Evolutionary conservation across 1,140 invertebrate species (phyloP).

Genomic region (Saxidomus purpurata): DNA sequence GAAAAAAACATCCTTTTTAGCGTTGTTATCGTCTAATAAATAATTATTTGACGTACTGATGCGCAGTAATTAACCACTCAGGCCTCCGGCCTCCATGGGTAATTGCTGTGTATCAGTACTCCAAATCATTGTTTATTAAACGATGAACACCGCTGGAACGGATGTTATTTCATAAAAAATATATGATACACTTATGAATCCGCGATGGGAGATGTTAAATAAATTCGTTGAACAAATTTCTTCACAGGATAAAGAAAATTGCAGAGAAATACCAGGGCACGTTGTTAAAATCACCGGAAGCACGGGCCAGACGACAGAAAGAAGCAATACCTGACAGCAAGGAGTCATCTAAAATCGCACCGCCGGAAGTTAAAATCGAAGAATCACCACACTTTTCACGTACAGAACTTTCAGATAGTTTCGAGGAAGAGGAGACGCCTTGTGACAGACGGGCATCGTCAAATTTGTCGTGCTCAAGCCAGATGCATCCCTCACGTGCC

Average conservation of each 20-base stretch:
- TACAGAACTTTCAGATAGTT: neutral
- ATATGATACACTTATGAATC: too few relatives aligned
- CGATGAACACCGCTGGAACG: too few relatives aligned
- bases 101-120: too few relatives aligned
- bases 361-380: neutral
- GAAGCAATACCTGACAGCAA: neutral
- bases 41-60: too few relatives aligned
- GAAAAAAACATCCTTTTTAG: too few relatives aligned
- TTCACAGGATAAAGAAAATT: conserved; percentile 50
- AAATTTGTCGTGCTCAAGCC: neutral
- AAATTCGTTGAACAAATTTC: too few relatives aligned
- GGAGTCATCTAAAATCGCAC: neutral
- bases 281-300: neutral
- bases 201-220: too few relatives aligned
- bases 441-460: neutral
- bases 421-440: neutral
- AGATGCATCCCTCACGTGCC: neutral
- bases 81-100: too few relatives aligned
- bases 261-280: conserved; percentile 57
- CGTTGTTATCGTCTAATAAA: too few relatives aligned
- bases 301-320: neutral
- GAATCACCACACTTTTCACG: neutral
- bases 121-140: too few relatives aligned
- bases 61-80: too few relatives aligned
- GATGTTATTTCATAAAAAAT: too few relatives aligned